Evolutionary conservation across 2,113 vertebrate species (phyloP).

Genomic region (Myiozetetes cayanensis): DNA sequence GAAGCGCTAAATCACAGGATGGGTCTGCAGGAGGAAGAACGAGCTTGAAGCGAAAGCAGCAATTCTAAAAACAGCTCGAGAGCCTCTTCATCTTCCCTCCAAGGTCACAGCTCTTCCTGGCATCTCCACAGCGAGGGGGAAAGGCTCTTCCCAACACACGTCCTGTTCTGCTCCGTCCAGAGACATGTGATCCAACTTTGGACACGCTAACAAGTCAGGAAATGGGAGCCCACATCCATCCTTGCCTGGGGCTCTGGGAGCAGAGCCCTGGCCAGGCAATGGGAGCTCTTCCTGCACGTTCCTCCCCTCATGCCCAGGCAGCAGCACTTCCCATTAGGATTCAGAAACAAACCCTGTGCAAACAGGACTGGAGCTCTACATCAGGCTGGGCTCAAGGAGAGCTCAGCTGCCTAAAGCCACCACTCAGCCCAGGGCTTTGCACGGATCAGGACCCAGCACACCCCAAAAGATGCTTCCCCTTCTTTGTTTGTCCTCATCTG

Average conservation of each 20-base stretch:
- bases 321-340: not conserved
- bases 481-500: not conserved
- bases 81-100: not conserved
- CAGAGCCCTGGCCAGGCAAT: not conserved
- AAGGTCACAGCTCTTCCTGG: not conserved
- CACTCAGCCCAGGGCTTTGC: accelerated
- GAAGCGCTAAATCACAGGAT: not conserved
- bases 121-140: not conserved
- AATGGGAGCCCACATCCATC: not conserved
- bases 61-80: not conserved
- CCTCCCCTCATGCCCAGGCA: not conserved
- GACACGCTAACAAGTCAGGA: not conserved
- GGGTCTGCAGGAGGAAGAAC: not conserved
- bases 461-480: not conserved
- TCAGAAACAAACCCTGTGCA: not conserved
- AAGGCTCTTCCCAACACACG: not conserved
- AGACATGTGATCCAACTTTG: not conserved
- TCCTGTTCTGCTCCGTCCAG: not conserved
- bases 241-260: not conserved
- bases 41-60: not conserved
- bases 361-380: not conserved
- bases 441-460: accelerated
- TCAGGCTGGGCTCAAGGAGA: not conserved
- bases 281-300: not conserved
- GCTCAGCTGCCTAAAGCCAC: not conserved